phyloP scores from a whole-genome alignment of 2,113 vertebrate genomes.

The Neomonachus schauinslandi region DNA sequence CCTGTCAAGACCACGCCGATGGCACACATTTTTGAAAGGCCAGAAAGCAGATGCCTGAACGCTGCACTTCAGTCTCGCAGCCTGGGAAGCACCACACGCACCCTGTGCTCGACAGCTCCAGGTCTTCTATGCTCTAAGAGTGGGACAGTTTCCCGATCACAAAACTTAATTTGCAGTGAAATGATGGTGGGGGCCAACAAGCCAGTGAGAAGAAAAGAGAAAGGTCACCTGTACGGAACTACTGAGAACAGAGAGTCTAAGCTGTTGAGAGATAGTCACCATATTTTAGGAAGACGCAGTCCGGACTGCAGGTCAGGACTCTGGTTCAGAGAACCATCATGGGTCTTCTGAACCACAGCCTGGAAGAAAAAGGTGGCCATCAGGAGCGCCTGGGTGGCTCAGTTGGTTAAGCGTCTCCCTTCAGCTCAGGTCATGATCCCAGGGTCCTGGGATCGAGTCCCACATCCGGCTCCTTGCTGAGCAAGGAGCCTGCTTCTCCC shows the following conservation, averaged over 20 bases:
- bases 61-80: neutral
- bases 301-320: neutral
- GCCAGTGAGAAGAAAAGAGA: accelerated
- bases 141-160: neutral
- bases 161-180: neutral
- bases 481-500: too few species aligned
- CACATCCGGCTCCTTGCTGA: too few species aligned
- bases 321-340: neutral
- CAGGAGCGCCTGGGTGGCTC: neutral
- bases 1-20: accelerated
- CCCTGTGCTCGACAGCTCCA: too few species aligned
- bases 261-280: neutral
- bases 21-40: neutral
- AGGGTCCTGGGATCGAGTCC: too few species aligned
- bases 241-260: accelerated
- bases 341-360: neutral
- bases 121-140: neutral
- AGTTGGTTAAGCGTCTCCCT: too few species aligned
- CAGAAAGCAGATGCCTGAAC: neutral
- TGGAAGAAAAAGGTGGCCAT: neutral
- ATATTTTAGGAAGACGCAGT: neutral
- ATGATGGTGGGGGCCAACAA: neutral
- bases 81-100: accelerated
- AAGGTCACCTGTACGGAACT: too few species aligned
- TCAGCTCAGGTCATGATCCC: too few species aligned